Evolutionary conservation across 2,888 invertebrate genomes (phyloP).

Genomic region (Eugnorisma glareosa): DNA sequence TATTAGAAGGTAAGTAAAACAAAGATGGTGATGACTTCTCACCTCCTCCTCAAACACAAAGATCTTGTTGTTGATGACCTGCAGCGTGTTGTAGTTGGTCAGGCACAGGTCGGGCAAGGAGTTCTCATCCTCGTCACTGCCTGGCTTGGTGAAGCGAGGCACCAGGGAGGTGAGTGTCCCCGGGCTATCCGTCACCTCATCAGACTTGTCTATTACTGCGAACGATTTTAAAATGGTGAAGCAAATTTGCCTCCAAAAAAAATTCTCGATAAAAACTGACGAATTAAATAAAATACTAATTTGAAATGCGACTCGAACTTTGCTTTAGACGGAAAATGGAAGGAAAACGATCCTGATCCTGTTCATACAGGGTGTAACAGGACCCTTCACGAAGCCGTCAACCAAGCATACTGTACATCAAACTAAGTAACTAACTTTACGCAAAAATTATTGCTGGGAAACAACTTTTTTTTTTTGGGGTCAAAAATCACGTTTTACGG

Average conservation of each 20-base stretch:
- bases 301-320: not conserved
- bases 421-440: too few relatives aligned
- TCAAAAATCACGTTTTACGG: too few relatives aligned
- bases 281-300: not conserved
- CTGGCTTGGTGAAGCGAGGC: conserved; percentile 80
- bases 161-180: conserved; percentile 71
- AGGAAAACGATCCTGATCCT: not conserved
- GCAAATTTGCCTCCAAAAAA: not conserved
- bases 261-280: not conserved
- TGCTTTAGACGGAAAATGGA: not conserved
- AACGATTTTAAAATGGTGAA: not conserved
- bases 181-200: conserved; percentile 66
- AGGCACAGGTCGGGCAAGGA: conserved; percentile 92
- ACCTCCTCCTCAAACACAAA: conserved; percentile 88
- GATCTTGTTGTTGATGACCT: conserved; percentile 89
- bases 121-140: conserved; percentile 75
- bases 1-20: not conserved
- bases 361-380: too few relatives aligned
- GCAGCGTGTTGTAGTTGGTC: conserved; percentile 93
- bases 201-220: conserved; percentile 52
- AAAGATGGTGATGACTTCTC: not conserved
- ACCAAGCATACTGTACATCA: too few relatives aligned
- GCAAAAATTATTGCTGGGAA: too few relatives aligned
- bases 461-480: too few relatives aligned
- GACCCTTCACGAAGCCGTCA: too few relatives aligned